A percentile compares a stretch with the other conserved stretches of the same genome.
These are phyloP conservation scores for Gryllus longicercus DNA, from an alignment of 2,888 invertebrate species.

Conservation along the genomic window DNA sequence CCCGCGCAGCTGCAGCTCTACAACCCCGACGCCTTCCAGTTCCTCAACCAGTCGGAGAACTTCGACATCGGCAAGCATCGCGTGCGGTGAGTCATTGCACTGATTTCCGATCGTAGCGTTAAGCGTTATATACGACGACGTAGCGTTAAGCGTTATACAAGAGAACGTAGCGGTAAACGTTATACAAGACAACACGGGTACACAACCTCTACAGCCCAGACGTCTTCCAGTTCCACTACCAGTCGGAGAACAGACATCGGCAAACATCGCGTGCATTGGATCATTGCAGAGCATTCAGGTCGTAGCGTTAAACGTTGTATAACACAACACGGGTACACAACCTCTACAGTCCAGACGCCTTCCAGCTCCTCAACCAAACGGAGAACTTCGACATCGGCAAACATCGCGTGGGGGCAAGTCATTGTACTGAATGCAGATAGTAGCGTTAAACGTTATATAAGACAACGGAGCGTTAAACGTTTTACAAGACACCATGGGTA, in stretches of 20 bases:
- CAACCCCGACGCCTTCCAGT: constrained; percentile 78
- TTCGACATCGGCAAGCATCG: constrained; percentile 69
- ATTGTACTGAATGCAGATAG: no score
- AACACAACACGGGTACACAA: no score
- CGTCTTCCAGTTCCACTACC: constrained; percentile 73
- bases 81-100: constrained; percentile 57
- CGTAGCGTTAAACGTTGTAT: no score
- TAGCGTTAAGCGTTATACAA: no score
- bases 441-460: no score
- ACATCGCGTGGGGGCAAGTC: constrained; percentile 67
- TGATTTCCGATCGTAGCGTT: no score
- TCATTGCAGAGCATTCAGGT: background rate
- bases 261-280: constrained; percentile 67
- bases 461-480: no score
- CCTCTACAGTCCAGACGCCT: constrained; percentile 76
- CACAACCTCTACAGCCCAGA: constrained; percentile 66
- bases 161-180: no score
- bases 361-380: constrained; percentile 72
- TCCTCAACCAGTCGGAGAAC: constrained; percentile 72
- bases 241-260: constrained; percentile 71
- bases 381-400: constrained; percentile 70
- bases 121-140: no score
- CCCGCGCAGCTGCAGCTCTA: constrained; percentile 52
- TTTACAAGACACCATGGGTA: no score
- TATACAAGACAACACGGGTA: no score